Percentiles rank a stretch among this genome's conserved stretches.
Evolutionary conservation across 2,113 vertebrate genomes (phyloP).

Genomic region (rabbit (Oryctolagus cuniculus)): DNA sequence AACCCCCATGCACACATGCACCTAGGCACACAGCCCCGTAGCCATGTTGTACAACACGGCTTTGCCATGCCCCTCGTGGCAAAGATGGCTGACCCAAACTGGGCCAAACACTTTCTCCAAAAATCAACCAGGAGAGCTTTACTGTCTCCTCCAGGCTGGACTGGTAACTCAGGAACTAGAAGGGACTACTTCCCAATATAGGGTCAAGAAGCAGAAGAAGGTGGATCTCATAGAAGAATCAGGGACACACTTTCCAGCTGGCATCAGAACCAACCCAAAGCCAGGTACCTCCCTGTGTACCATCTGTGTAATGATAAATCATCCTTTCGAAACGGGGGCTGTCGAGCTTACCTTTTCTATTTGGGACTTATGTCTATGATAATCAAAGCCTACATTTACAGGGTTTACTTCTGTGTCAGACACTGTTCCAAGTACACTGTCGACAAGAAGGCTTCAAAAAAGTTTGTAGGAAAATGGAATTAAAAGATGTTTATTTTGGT

Average conservation of each 20-base stretch:
- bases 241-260: not conserved
- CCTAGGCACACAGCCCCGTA: not conserved
- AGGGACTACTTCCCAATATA: not conserved
- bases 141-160: not conserved
- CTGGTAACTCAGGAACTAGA: not conserved
- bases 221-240: not conserved
- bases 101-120: not conserved
- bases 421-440: not conserved
- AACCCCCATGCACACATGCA: too few species aligned
- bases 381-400: not conserved
- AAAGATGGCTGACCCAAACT: not conserved
- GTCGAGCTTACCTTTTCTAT: constrained; percentile 32
- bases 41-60: not conserved
- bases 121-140: not conserved
- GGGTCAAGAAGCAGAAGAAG: not conserved
- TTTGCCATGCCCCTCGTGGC: too few species aligned
- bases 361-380: not conserved
- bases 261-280: not conserved
- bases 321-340: not conserved
- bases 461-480: too few species aligned
- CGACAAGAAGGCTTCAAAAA: too few species aligned
- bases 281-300: not conserved
- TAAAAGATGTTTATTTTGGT: too few species aligned
- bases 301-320: not conserved
- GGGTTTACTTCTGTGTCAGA: not conserved